Evolutionary conservation across 1,140 invertebrate species (phyloP).

Genomic region (Vollenhovia emeryi): DNA sequence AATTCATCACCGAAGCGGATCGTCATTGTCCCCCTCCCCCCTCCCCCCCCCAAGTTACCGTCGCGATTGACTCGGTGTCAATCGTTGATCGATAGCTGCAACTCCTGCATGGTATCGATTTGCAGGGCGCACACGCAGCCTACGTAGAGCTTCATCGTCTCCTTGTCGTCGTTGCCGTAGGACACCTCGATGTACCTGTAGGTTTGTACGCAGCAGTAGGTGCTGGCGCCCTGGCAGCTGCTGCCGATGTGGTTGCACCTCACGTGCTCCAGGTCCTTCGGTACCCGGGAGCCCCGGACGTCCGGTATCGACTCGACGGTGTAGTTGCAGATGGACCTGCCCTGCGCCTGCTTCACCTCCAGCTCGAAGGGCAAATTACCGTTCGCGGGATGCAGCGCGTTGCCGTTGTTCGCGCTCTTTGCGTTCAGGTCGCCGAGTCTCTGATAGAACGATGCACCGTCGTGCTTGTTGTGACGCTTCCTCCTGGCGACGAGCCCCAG

Average conservation of each 20-base stretch:
- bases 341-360: constrained; percentile 64
- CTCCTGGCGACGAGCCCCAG: not conserved
- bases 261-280: constrained; percentile 64
- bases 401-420: not conserved
- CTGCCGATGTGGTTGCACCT: constrained; percentile 67
- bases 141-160: constrained; percentile 57
- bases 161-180: constrained; percentile 41
- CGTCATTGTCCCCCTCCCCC: not conserved
- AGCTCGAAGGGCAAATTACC: constrained; percentile 39
- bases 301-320: constrained; percentile 64
- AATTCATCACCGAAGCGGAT: not conserved
- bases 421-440: not conserved
- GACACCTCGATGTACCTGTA: constrained; percentile 61
- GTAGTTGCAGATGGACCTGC: constrained; percentile 71
- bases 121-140: constrained; percentile 71
- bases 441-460: not conserved
- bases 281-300: not conserved
- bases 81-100: not conserved
- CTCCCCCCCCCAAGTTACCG: not conserved
- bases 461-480: not conserved
- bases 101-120: not conserved
- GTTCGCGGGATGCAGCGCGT: not conserved
- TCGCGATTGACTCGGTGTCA: not conserved
- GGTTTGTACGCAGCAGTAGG: constrained; percentile 71
- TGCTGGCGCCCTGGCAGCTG: constrained; percentile 38